A percentile compares a stretch with the other conserved stretches of the same genome.
These are phyloP conservation scores for Caenorhabditis elegans DNA, from an alignment of 1,140 invertebrate species.

Conservation along the genomic window DNA sequence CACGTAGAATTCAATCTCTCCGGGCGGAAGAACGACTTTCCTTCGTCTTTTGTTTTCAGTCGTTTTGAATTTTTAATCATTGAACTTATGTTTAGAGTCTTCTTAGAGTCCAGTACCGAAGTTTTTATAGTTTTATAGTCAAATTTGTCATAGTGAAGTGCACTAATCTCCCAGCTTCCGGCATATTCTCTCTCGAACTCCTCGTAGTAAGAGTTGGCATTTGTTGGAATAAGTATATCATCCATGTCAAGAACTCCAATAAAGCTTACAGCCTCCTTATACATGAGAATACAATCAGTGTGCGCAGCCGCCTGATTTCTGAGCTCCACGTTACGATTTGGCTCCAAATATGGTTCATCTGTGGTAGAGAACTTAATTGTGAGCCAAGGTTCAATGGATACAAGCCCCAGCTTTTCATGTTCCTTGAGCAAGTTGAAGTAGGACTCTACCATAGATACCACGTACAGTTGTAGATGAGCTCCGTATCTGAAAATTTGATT, in stretches of 20 bases:
- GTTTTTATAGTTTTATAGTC: neutral
- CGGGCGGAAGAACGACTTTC: neutral
- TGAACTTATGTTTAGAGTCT: neutral
- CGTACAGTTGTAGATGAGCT: constrained; percentile 6
- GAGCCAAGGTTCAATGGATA: constrained; percentile 22
- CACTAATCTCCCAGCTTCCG: neutral
- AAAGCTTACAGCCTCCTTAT: neutral
- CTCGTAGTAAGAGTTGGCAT: constrained; percentile 2
- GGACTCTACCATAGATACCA: constrained; percentile 3
- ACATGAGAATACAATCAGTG: constrained; percentile 30
- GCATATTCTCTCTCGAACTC: neutral
- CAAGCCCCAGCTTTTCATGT: constrained; percentile 14
- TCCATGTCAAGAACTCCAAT: neutral
- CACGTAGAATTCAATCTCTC: neutral
- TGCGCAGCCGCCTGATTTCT: too few relatives aligned
- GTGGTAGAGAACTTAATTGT: neutral
- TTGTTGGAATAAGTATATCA: neutral
- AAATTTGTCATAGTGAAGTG: neutral
- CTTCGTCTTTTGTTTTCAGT: neutral
- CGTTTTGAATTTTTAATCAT: neutral
- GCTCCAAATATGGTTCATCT: neutral
- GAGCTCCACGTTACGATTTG: constrained; percentile 34
- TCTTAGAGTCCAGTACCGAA: neutral
- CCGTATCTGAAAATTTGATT: constrained; percentile 5
- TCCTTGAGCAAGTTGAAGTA: constrained; percentile 19